phyloP scores from a whole-genome alignment of 2,113 vertebrate species.

The Tachuris rubrigastra region DNA sequence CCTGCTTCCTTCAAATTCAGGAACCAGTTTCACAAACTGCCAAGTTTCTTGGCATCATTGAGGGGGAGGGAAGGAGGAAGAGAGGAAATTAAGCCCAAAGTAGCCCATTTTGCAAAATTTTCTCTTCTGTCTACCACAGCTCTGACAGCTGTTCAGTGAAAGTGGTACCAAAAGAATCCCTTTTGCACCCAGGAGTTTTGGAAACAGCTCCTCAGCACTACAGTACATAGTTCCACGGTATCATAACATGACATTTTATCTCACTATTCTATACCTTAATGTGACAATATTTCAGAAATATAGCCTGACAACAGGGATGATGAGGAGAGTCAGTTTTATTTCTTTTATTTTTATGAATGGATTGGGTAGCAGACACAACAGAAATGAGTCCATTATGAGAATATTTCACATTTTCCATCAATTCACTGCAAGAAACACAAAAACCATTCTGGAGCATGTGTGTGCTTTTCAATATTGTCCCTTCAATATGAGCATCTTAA shows the following conservation, averaged over 20 bases:
- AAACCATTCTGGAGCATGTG: accelerated
- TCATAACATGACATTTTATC: accelerated
- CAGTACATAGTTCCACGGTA: not conserved
- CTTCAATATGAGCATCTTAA: not conserved
- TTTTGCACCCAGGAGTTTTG: not conserved
- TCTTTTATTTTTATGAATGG: not conserved
- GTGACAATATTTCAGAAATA: not conserved
- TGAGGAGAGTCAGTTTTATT: not conserved
- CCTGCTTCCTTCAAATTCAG: not conserved
- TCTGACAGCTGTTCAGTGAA: not conserved
- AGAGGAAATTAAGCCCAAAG: not conserved
- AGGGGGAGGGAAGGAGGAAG: too few species aligned
- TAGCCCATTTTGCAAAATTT: not conserved
- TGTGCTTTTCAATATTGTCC: not conserved
- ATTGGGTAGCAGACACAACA: not conserved
- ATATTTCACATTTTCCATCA: not conserved
- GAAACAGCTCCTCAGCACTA: not conserved
- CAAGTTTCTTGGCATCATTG: not conserved
- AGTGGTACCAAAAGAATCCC: not conserved
- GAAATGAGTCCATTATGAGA: not conserved
- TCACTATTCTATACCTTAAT: not conserved
- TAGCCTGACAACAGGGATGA: not conserved
- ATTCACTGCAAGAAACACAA: not conserved
- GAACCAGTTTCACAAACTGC: not conserved
- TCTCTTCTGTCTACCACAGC: not conserved